Percentiles rank a stretch among this genome's conserved stretches.
Conservation (phyloP, 2,113 vertebrate genomes). For the Tetrao urogallus region DNA sequence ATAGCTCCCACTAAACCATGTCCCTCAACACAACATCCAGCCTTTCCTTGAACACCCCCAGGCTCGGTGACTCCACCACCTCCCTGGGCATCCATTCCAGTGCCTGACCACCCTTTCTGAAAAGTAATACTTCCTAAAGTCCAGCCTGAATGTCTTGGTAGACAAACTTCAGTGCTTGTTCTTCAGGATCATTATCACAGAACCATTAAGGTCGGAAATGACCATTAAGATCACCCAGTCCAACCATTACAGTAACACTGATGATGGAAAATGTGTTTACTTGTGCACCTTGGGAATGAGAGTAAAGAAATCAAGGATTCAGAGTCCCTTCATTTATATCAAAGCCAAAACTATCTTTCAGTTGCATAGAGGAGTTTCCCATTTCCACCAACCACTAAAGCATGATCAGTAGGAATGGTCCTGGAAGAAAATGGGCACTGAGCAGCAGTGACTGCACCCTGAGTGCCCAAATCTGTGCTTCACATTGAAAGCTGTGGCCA, state of each 20-base stretch:
- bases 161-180: not conserved
- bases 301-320: rapidly evolving
- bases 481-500: not conserved
- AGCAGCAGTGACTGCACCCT: not conserved
- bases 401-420: not conserved
- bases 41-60: too few relatives aligned
- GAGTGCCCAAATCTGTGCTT: not conserved
- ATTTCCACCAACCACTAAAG: not conserved
- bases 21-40: too few relatives aligned
- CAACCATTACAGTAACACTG: not conserved
- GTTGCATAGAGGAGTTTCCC: not conserved
- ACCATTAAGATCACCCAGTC: too few relatives aligned
- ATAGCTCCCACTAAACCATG: too few relatives aligned
- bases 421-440: not conserved
- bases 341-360: not conserved
- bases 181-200: not conserved
- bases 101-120: too few relatives aligned
- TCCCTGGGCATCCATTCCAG: too few relatives aligned
- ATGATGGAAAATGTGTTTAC: rapidly evolving
- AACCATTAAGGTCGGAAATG: too few relatives aligned
- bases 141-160: not conserved
- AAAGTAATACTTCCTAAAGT: too few relatives aligned
- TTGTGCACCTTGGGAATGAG: not conserved
- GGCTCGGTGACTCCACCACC: too few relatives aligned
- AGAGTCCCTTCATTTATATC: not conserved